Percentiles rank a stretch among this genome's conserved stretches.
Conservation (phyloP, 2,888 invertebrate species). For the Cylindroiulus punctatus region DNA sequence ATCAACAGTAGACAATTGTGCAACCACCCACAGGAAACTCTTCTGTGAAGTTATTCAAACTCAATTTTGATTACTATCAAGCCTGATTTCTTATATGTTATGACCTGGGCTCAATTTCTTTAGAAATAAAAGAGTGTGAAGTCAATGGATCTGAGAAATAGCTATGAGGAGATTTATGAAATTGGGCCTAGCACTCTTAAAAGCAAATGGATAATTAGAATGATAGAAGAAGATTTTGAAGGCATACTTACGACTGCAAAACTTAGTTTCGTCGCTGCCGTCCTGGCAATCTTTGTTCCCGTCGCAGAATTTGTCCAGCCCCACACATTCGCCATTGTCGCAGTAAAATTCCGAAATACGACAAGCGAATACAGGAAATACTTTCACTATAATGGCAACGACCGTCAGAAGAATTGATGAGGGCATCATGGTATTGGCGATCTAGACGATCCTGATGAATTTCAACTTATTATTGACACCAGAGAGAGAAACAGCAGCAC, state of each 20-base stretch:
- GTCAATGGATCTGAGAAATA: too few species aligned
- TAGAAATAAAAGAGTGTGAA: too few species aligned
- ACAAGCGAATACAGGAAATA: slow-evolving; percentile 70
- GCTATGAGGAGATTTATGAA: too few species aligned
- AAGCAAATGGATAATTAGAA: neutral
- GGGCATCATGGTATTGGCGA: neutral
- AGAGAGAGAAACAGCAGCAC: too few species aligned
- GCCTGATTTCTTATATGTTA: neutral
- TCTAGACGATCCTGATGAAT: neutral
- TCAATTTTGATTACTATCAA: neutral
- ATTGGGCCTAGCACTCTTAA: too few species aligned
- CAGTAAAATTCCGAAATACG: slow-evolving; percentile 77
- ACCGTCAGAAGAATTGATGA: neutral
- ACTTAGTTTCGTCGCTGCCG: slow-evolving; percentile 78
- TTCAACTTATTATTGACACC: neutral
- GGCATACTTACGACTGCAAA: slow-evolving; percentile 78
- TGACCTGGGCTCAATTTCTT: too few species aligned
- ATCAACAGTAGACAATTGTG: neutral
- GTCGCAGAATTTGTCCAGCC: slow-evolving; percentile 80
- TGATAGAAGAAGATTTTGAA: neutral
- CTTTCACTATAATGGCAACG: neutral
- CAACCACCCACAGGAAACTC: neutral
- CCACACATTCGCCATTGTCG: slow-evolving; percentile 77
- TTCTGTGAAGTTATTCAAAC: neutral
- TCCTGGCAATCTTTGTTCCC: slow-evolving; percentile 81